Base-by-base conservation (phyloP, 2,888 invertebrate species). In the Loripinus fragilis region DNA sequence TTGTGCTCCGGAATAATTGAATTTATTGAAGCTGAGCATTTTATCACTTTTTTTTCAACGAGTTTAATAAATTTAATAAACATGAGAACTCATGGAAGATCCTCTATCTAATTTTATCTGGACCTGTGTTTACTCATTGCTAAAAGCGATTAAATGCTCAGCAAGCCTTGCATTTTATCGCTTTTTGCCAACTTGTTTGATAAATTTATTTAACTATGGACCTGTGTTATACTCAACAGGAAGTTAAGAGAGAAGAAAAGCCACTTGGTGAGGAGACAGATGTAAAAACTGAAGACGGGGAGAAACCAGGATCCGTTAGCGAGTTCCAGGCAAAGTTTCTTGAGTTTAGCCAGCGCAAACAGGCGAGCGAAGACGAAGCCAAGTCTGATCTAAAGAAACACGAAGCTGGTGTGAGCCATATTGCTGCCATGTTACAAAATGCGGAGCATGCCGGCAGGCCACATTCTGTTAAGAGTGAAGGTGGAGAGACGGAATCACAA, bases 201-300 rank as follows among this genome's bases (percentile, higher is more conserved):
- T n/a, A n/a, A n/a, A n/a, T n/a, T n/a, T n/a, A n/a, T n/a, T n/a
- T n/a, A n/a, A n/a, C n/a, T n/a, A n/a, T n/a, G n/a, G n/a, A n/a
- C n/a, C n/a, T n/a, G n/a, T n/a, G n/a, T n/a, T n/a, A n/a, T n/a
- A n/a, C n/a, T n/a, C n/a, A n/a, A n/a, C n/a, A 55, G 71, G 33
- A 48, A 60, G 1, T 25, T 28, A 25, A 74, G 41, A 8, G 35
- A 17, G 68, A 55, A n/a, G 50, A 52, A 41, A 60, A n/a, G 28
- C 38, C 52, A 42, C 41, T 64, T 25, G 65, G 72, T 60, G 77
- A 78, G 77, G 76, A 74, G 25, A 23, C 41, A 20, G 82, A 82
- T 93, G 95, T 97, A 79, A 97, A 97, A 81, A 97, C 97, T 86
- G 96, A 96, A 69, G 95, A 95, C 83, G 60, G 60, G 17, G 96